These are phyloP conservation scores for Apostichopus japonicus DNA, from an alignment of 35 echinoderm and acorn worm genomes.

Conservation along the genomic window DNA sequence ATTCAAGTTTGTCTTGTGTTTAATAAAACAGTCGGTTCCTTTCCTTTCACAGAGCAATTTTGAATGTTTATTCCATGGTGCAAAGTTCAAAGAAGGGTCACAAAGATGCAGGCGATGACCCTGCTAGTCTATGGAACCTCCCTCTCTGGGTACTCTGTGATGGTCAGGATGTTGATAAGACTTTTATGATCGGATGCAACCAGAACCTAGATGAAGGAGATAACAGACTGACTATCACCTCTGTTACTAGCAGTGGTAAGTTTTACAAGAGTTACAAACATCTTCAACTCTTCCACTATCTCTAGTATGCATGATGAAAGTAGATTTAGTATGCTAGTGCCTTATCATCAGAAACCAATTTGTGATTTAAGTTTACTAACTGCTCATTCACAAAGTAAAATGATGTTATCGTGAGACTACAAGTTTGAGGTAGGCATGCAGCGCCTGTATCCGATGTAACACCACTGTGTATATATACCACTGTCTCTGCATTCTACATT, in stretches of 20 bases:
- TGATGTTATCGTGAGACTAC: no score
- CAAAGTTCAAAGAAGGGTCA: not conserved
- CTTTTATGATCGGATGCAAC: conserved; percentile 11
- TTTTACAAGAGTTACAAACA: not conserved
- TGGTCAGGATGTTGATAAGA: conserved; percentile 33
- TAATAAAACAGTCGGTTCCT: not conserved
- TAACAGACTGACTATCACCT: not conserved
- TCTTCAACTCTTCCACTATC: not conserved
- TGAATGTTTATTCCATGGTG: conserved; percentile 14
- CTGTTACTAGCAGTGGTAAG: conserved; percentile 27
- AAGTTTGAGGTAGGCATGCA: no score
- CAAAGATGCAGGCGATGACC: not conserved
- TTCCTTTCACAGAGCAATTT: conserved; percentile 3
- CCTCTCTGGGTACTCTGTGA: conserved; percentile 49
- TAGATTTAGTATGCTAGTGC: no score
- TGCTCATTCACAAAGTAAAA: no score
- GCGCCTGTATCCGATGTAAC: no score
- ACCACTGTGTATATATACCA: no score
- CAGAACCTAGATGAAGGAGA: not conserved
- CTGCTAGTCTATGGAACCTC: not conserved
- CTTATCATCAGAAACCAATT: no score
- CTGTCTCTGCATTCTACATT: no score
- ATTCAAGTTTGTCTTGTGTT: not conserved
- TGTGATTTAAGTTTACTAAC: no score
- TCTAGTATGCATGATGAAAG: not conserved